These are phyloP conservation scores for Syndactyla subalaris DNA, from an alignment of 2,797 vertebrate genomes.

Conservation along the genomic window DNA sequence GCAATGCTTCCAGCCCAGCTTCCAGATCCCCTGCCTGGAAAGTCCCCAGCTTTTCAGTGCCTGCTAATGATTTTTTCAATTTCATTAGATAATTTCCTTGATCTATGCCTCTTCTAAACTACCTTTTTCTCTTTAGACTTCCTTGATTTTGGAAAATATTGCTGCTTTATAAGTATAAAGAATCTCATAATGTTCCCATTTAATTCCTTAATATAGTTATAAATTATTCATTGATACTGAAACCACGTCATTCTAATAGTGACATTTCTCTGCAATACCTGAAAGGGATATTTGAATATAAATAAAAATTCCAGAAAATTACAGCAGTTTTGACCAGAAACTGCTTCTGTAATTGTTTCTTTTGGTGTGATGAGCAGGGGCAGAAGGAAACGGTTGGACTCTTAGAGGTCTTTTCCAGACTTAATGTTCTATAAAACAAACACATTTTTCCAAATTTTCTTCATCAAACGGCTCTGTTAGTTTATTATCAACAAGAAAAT, in stretches of 20 bases:
- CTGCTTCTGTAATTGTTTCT: not conserved
- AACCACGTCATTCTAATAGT: not conserved
- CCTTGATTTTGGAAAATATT: not conserved
- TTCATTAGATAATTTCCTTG: not conserved
- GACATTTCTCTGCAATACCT: not conserved
- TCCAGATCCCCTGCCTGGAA: not conserved
- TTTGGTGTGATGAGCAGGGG: not conserved
- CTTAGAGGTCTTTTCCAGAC: not conserved
- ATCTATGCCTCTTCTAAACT: not conserved
- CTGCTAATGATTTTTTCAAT: not conserved
- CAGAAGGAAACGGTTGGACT: not conserved
- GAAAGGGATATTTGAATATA: not conserved
- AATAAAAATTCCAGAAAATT: not conserved
- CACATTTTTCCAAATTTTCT: not conserved
- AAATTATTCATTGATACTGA: not conserved
- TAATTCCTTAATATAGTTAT: not conserved
- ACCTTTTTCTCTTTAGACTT: not conserved
- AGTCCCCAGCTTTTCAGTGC: not conserved
- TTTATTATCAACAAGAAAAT: not conserved
- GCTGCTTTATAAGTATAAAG: not conserved
- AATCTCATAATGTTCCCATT: not conserved
- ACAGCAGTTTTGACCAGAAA: not conserved
- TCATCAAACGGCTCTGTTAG: not conserved
- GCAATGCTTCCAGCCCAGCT: not conserved
- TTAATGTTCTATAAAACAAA: not conserved